A percentile compares a stretch with the other conserved stretches of the same genome.
Evolutionary conservation across 2,113 vertebrate species (phyloP).

Genomic region (Cynopterus brachyotis): DNA sequence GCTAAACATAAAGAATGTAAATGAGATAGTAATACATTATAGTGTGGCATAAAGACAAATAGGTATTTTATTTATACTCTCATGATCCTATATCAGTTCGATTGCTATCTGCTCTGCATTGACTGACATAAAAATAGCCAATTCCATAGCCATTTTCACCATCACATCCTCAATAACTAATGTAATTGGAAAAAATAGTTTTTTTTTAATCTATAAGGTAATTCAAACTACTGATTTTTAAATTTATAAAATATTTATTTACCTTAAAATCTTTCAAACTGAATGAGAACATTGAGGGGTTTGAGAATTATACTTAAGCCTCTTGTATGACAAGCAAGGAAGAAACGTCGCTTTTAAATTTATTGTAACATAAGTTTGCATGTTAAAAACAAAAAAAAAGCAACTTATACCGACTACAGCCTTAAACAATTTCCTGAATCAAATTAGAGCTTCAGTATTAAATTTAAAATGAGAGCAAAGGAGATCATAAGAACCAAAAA

Average conservation of each 20-base stretch:
- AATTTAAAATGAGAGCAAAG: neutral
- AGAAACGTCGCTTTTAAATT: neutral
- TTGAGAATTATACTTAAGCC: neutral
- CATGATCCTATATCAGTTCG: neutral
- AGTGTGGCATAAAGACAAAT: neutral
- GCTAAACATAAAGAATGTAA: neutral
- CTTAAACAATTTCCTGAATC: slow-evolving; percentile 14
- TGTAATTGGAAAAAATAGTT: neutral
- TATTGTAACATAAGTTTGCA: neutral
- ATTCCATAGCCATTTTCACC: neutral
- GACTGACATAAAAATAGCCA: neutral
- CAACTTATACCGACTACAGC: neutral
- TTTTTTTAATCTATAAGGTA: neutral
- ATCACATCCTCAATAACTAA: neutral
- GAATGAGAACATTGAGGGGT: neutral
- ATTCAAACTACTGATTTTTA: neutral
- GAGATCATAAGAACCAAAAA: neutral
- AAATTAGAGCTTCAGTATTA: slow-evolving; percentile 32
- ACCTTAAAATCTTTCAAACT: neutral
- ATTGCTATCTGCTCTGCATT: neutral
- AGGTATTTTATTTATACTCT: neutral
- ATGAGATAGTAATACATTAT: neutral
- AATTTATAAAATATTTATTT: slow-evolving; percentile 25
- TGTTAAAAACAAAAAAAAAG: neutral
- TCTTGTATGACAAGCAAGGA: neutral